Conservation (phyloP, 2,113 vertebrate species). For the Procavia capensis region DNA sequence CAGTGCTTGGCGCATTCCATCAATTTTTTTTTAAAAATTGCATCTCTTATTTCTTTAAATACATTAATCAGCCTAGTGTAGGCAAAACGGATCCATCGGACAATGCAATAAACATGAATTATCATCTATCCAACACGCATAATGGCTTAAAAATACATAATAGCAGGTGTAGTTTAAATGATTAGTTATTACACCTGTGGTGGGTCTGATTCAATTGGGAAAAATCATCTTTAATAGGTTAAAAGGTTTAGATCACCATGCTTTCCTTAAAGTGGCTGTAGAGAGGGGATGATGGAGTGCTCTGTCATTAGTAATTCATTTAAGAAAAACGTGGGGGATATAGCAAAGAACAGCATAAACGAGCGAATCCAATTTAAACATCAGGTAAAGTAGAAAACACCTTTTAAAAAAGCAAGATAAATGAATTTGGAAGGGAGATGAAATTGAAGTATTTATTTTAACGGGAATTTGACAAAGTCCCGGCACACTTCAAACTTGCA, state of each 20-base stretch:
- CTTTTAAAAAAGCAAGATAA: constrained; percentile 93
- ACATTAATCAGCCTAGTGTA: constrained; percentile 92
- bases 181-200: constrained; percentile 99
- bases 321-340: constrained; percentile 99
- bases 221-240: constrained; percentile 99
- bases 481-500: constrained; percentile 85
- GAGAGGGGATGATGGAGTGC: constrained; percentile 98
- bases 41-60: constrained; percentile 93
- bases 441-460: constrained; percentile 90
- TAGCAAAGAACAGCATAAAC: constrained; percentile 96
- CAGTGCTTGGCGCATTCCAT: constrained; percentile 90
- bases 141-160: constrained; percentile 95
- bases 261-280: constrained; percentile 98
- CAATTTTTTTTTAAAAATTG: constrained; percentile 89
- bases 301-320: constrained; percentile 99
- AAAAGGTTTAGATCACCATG: constrained; percentile 99
- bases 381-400: constrained; percentile 93
- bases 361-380: constrained; percentile 96
- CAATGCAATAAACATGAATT: constrained; percentile 99
- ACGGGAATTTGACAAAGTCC: constrained; percentile 91
- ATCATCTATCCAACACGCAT: constrained; percentile 94
- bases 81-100: constrained; percentile 93
- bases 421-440: constrained; percentile 89
- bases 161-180: constrained; percentile 97
- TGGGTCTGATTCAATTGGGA: constrained; percentile 99